phyloP scores from a whole-genome alignment of 2,888 invertebrate species.

The Torymus texanus region DNA sequence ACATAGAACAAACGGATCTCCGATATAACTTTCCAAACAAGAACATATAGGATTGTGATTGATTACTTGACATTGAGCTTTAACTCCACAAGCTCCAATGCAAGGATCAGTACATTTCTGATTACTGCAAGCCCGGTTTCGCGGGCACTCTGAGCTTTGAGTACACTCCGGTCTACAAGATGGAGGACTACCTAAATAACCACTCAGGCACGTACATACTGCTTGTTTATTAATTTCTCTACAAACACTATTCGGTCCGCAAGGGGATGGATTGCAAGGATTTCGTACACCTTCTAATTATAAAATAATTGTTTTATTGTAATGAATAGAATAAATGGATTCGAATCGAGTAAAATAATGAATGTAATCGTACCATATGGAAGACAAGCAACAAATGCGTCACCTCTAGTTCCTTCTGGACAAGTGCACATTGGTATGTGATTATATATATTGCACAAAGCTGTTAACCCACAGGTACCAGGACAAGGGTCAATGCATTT shows the following conservation, averaged over 20 bases:
- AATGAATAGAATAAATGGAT: neutral
- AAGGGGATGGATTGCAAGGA: conserved; percentile 75
- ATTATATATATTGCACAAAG: conserved; percentile 77
- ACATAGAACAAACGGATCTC: conserved; percentile 74
- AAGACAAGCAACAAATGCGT: conserved; percentile 78
- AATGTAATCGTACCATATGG: conserved; percentile 33
- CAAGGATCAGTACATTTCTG: conserved; percentile 76
- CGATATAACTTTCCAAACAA: conserved; percentile 73
- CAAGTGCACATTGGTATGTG: conserved; percentile 83
- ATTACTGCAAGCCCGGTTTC: conserved; percentile 73
- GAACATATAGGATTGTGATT: conserved; percentile 77
- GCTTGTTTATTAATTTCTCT: conserved; percentile 76
- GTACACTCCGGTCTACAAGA: conserved; percentile 74
- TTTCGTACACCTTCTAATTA: conserved; percentile 76
- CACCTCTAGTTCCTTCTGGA: conserved; percentile 81
- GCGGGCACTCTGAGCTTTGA: conserved; percentile 77
- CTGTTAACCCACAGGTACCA: conserved; percentile 81
- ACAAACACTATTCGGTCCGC: conserved; percentile 78
- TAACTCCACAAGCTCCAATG: conserved; percentile 75
- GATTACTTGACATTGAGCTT: conserved; percentile 75
- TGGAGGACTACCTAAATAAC: conserved; percentile 74
- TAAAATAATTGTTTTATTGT: conserved; percentile 7
- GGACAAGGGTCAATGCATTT: conserved; percentile 80
- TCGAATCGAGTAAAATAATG: too few species aligned
- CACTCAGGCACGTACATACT: conserved; percentile 75